These are phyloP conservation scores for Alosa sapidissima DNA, from an alignment of 2,797 vertebrate species.

Conservation along the genomic window DNA sequence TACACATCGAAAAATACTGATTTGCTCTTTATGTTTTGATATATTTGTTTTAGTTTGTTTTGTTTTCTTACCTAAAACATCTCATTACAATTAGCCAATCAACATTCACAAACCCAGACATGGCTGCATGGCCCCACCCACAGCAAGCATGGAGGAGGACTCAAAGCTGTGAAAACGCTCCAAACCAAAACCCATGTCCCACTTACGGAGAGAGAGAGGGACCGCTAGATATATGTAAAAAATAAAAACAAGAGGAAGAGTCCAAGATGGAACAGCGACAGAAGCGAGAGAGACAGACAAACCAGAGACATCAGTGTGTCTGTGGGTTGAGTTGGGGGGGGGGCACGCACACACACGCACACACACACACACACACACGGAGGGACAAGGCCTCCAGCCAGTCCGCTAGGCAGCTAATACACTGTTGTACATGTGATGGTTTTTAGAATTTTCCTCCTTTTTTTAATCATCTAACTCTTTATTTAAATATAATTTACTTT, in stretches of 20 bases:
- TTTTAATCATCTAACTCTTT: slow-evolving; percentile 88
- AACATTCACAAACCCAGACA: slow-evolving; percentile 72
- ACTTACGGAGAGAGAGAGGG: slow-evolving; percentile 57
- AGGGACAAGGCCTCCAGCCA: slow-evolving; percentile 59
- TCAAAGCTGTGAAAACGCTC: slow-evolving; percentile 80
- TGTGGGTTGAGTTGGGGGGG: slow-evolving; percentile 53
- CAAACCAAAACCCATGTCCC: slow-evolving; percentile 78
- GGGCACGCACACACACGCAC: too few relatives aligned
- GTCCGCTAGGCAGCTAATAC: slow-evolving; percentile 82
- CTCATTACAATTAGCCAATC: slow-evolving; percentile 80
- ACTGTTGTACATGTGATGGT: slow-evolving; percentile 91
- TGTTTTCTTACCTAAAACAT: slow-evolving; percentile 80
- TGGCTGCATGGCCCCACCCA: slow-evolving; percentile 63
- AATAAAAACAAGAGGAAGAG: slow-evolving; percentile 78
- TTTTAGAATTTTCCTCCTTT: slow-evolving; percentile 66
- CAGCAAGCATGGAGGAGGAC: slow-evolving; percentile 76
- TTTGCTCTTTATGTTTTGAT: slow-evolving; percentile 76
- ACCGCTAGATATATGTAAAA: slow-evolving; percentile 57
- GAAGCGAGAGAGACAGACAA: not conserved
- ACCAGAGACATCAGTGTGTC: slow-evolving; percentile 60
- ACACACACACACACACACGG: slow-evolving; percentile 86
- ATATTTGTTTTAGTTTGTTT: slow-evolving; percentile 62
- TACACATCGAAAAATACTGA: slow-evolving; percentile 99
- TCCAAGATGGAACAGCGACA: slow-evolving; percentile 67
- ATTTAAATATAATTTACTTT: slow-evolving; percentile 99